These are phyloP conservation scores for Setophaga petechia DNA, from an alignment of 2,113 vertebrate genomes.

Conservation along the genomic window DNA sequence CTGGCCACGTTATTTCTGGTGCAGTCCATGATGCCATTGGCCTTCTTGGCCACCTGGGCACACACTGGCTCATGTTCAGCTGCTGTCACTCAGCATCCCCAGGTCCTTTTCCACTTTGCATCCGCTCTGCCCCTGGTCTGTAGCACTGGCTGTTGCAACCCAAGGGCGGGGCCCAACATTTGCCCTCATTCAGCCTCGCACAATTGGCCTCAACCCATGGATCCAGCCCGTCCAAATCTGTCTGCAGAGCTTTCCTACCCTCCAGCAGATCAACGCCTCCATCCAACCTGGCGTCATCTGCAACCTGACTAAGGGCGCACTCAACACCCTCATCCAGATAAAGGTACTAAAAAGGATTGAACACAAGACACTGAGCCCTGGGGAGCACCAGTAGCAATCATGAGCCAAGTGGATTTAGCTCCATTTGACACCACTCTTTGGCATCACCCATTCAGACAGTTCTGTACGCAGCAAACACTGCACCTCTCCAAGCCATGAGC, in stretches of 20 bases:
- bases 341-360: not conserved
- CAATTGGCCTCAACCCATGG: accelerated
- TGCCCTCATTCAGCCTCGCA: not conserved
- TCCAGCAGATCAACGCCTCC: not conserved
- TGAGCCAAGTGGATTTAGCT: not conserved
- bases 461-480: not conserved
- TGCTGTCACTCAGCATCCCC: accelerated
- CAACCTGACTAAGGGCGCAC: not conserved
- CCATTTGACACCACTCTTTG: not conserved
- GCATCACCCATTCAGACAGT: not conserved
- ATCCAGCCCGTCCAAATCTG: not conserved
- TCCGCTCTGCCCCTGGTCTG: not conserved
- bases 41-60: not conserved
- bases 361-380: not conserved
- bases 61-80: accelerated
- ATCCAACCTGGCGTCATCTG: not conserved
- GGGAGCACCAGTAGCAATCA: accelerated
- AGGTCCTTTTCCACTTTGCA: not conserved
- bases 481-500: not conserved
- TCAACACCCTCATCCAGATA: accelerated
- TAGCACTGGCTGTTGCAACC: accelerated
- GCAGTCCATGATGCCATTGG: not conserved
- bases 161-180: not conserved
- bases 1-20: not conserved
- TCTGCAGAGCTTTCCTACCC: not conserved